Evolutionary conservation across 2,113 vertebrate genomes (phyloP).

Genomic region (Aviceda subcristata): DNA sequence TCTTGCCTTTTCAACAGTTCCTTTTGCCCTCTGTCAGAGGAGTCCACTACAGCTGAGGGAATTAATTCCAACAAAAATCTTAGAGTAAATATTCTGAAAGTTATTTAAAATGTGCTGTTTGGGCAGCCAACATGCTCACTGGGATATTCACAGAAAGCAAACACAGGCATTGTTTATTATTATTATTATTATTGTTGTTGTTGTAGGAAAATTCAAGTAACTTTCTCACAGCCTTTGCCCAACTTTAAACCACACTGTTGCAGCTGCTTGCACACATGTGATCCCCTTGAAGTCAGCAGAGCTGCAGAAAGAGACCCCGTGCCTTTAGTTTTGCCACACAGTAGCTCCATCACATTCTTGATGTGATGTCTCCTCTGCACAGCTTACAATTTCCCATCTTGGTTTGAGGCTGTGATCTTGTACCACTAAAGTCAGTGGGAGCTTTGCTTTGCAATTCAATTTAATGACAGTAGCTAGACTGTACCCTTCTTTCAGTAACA

Average conservation of each 20-base stretch:
- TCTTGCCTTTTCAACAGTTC: not conserved
- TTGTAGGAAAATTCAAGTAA: not conserved
- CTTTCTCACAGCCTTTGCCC: not conserved
- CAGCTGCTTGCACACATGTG: not conserved
- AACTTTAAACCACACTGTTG: not conserved
- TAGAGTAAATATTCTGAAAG: not conserved
- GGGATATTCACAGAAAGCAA: not conserved
- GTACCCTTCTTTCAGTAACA: not conserved
- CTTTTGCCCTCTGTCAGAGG: not conserved
- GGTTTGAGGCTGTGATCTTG: not conserved
- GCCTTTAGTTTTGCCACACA: not conserved
- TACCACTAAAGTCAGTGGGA: not conserved
- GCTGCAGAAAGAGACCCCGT: not conserved
- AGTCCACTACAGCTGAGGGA: not conserved
- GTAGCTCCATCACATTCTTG: not conserved
- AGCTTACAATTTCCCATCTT: not conserved
- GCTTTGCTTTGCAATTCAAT: not conserved
- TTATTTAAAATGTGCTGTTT: not conserved
- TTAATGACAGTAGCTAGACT: not conserved
- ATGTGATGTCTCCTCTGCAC: rapidly evolving
- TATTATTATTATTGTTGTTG: not conserved
- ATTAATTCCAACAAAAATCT: not conserved
- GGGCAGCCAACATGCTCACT: not conserved
- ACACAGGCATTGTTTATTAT: not conserved
- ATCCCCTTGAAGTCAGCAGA: not conserved